These are phyloP conservation scores for Phylloscopus collybita DNA, from an alignment of 2,797 vertebrate species.

Conservation along the genomic window DNA sequence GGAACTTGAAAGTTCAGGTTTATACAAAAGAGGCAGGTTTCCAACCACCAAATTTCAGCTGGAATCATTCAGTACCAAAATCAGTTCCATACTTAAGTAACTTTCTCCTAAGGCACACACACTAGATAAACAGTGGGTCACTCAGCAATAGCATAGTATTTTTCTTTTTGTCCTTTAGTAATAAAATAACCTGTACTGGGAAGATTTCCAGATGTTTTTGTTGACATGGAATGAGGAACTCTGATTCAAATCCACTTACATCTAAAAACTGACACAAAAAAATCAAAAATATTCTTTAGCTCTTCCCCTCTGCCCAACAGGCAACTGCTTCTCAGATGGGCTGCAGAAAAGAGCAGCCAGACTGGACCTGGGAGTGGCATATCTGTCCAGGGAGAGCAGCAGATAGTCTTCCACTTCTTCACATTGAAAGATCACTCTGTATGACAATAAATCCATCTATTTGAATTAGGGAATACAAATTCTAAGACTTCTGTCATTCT, in stretches of 20 bases:
- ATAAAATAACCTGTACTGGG: neutral
- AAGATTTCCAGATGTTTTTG: neutral
- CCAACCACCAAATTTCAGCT: neutral
- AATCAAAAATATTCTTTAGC: neutral
- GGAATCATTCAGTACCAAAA: neutral
- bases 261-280: neutral
- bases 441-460: neutral
- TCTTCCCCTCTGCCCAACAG: neutral
- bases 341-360: neutral
- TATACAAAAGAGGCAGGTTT: neutral
- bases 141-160: neutral
- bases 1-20: neutral
- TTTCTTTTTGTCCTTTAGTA: neutral
- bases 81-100: neutral
- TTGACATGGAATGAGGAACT: neutral
- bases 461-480: neutral
- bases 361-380: neutral
- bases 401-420: neutral
- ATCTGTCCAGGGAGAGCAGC: neutral
- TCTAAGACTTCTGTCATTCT: neutral
- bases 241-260: neutral
- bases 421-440: neutral
- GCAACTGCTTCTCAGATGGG: fast-evolving
- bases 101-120: neutral
- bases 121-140: fast-evolving